A percentile compares a stretch with the other conserved stretches of the same genome.
Conservation (phyloP, 2,888 invertebrate genomes). For the Phymatocera aterrima region DNA sequence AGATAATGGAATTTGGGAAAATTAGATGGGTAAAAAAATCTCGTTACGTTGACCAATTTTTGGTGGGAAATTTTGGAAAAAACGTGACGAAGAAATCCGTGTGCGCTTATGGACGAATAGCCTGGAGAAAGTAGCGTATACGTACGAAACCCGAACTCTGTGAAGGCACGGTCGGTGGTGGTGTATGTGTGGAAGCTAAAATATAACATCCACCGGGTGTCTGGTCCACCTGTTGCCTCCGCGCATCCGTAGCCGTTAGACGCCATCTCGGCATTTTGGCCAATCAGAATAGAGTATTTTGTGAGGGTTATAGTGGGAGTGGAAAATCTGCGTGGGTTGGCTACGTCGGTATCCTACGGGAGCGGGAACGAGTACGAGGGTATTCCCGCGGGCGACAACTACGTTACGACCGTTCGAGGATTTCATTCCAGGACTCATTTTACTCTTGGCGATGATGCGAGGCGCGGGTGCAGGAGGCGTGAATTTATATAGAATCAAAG, state of each 20-base stretch:
- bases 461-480: constrained; percentile 19
- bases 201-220: not conserved
- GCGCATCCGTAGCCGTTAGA: constrained; percentile 55
- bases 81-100: no score
- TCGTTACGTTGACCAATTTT: no score
- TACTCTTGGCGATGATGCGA: constrained; percentile 27
- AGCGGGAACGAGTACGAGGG: constrained; percentile 47
- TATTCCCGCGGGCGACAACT: constrained; percentile 57
- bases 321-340: constrained; percentile 64
- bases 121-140: no score
- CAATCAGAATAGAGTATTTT: constrained; percentile 65
- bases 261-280: constrained; percentile 69
- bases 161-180: not conserved
- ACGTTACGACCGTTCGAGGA: constrained; percentile 28
- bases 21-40: no score
- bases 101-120: no score
- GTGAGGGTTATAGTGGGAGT: constrained; percentile 63
- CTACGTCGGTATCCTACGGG: constrained; percentile 59
- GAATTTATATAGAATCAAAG: not conserved
- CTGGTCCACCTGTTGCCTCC: constrained; percentile 70
- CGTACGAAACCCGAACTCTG: no score
- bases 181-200: no score
- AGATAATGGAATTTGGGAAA: no score
- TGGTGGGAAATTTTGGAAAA: no score
- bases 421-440: constrained; percentile 44